These are phyloP conservation scores for Norana najaformis DNA, from an alignment of 2,888 invertebrate species.

Conservation along the genomic window DNA sequence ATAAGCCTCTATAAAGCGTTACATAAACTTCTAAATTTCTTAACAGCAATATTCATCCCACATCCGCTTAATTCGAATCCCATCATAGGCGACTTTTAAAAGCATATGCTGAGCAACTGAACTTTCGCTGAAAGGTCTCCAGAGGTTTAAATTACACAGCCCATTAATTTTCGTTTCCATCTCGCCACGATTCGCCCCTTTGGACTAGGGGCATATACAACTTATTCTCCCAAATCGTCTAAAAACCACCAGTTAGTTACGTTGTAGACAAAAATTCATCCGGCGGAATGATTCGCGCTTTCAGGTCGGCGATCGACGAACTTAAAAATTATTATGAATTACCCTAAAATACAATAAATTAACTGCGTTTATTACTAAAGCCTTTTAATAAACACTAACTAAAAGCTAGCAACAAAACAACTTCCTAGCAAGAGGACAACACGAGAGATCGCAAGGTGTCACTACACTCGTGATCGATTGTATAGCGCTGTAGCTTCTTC, in stretches of 20 bases:
- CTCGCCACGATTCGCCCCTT: neutral
- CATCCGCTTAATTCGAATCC: neutral
- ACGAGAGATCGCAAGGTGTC: neutral
- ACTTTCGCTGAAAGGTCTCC: neutral
- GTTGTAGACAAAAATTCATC: neutral
- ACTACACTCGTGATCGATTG: neutral
- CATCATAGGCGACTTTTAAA: neutral
- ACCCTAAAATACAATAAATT: neutral
- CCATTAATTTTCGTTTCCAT: neutral
- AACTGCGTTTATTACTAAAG: neutral
- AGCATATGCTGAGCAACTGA: neutral
- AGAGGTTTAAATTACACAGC: neutral
- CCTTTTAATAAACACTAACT: neutral
- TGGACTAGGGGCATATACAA: neutral
- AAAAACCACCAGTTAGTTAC: neutral
- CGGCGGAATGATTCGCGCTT: neutral
- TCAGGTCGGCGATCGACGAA: neutral
- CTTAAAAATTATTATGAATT: neutral
- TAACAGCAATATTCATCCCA: neutral
- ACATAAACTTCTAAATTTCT: neutral
- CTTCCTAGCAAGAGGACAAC: conserved; percentile 20
- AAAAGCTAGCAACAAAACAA: conserved; percentile 15
- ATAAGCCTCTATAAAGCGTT: neutral
- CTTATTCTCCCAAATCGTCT: neutral
- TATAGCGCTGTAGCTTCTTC: neutral